Evolutionary conservation across 64 coral and sea anemone genomes (phyloP), one percentile per base, ranked within the genome.

Genomic region (Platygyra sinensis): DNA sequence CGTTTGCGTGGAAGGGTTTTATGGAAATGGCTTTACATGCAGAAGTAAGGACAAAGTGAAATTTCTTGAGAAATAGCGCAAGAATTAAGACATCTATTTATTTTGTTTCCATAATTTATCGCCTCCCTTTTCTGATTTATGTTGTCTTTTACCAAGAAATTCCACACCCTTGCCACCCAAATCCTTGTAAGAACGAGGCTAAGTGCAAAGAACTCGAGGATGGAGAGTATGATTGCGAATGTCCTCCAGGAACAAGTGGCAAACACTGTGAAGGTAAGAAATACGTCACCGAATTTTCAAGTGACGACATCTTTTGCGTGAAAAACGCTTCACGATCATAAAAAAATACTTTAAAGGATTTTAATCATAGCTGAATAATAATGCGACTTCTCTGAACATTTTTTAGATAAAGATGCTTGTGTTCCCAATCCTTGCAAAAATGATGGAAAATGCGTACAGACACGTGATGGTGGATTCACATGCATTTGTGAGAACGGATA

Each of bases 141-240:
- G 42, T 46, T 46, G 4, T 46, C 42, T 46, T 39, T 60, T 67
- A 59, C 52, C 0, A 42, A 98, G 96, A 87, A 90, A 90, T 93
- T 15, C 90, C 90, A 60, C 94, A 92, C 78, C 94, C 94, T 2
- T 99, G 96, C 80, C 96, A 95, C 74, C 96, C 96, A 16, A 99
- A 99, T 74, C 96, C 96, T 14, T 99, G 96, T 72, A 99, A 92
- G 61, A 99, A 99, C 72, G 93, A 90, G 24, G 96, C 86, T 4
- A 71, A 79, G 72, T 99, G 96, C 69, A 93, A 93, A 54, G 96
- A 99, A 72, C 55, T 95, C 8, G 24, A 49, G 14, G 87, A 71
- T 24, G 96, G 96, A 6, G 87, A 95, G n/a, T 99, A 99, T 80
- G 96, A 99, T 17, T 99, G 96, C 24, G 57, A 91, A 16, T 99